phyloP scores from a whole-genome alignment of 2,888 invertebrate species.

The Flexamia atlantica region DNA sequence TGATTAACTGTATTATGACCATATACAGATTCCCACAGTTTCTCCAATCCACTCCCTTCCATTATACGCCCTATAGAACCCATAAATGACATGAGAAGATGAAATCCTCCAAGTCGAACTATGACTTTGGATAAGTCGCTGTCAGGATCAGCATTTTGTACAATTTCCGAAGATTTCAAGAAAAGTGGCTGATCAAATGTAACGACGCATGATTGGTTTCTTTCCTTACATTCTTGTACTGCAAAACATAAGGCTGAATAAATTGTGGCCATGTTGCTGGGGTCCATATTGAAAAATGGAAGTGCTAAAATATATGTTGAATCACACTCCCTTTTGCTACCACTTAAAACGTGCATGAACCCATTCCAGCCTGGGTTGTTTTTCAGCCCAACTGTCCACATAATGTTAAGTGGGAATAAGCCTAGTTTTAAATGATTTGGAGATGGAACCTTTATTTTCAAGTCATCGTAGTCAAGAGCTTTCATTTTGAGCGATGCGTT shows the following conservation, averaged over 20 bases:
- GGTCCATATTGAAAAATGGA: slow-evolving; percentile 52
- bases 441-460: not conserved
- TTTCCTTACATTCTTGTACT: slow-evolving; percentile 63
- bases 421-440: not conserved
- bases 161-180: slow-evolving; percentile 71
- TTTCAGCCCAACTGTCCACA: not conserved
- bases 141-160: slow-evolving; percentile 65
- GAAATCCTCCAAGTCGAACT: slow-evolving; percentile 71
- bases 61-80: slow-evolving; percentile 72
- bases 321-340: not conserved
- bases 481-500: not conserved
- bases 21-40: slow-evolving; percentile 69
- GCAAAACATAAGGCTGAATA: slow-evolving; percentile 66
- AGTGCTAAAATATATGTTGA: not conserved
- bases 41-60: slow-evolving; percentile 73
- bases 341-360: too few relatives aligned
- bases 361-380: slow-evolving; percentile 1
- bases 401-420: not conserved
- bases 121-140: slow-evolving; percentile 55
- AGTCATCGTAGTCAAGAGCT: not conserved
- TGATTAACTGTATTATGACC: slow-evolving; percentile 70
- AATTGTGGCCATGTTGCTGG: slow-evolving; percentile 67
- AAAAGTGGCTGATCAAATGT: slow-evolving; percentile 72
- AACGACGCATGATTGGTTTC: slow-evolving; percentile 58
- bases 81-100: slow-evolving; percentile 72